phyloP scores from a whole-genome alignment of 2,113 vertebrate genomes.

The Hirundichthys speculiger region DNA sequence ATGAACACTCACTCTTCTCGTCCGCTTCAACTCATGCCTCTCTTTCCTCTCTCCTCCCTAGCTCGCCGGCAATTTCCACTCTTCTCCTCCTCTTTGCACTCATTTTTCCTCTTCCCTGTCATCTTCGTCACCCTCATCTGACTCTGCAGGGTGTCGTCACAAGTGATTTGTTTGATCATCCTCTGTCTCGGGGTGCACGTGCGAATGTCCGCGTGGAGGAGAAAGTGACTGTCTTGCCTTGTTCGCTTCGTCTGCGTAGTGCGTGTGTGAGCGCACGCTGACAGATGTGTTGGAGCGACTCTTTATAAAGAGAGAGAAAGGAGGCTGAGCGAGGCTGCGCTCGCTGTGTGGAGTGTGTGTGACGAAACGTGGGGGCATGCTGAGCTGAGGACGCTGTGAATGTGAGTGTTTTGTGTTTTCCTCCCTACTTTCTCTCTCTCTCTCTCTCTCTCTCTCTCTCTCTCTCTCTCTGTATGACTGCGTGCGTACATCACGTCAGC shows the following conservation, averaged over 20 bases:
- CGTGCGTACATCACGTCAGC: constrained; percentile 69
- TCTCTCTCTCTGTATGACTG: constrained; percentile 28
- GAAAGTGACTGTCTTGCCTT: constrained; percentile 72
- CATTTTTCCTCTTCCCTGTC: constrained; percentile 28
- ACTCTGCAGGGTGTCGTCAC: constrained; percentile 55
- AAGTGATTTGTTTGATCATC: constrained; percentile 59
- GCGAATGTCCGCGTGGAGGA: constrained; percentile 72
- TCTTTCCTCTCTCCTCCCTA: constrained; percentile 9
- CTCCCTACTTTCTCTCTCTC: not conserved
- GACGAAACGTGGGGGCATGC: constrained; percentile 54
- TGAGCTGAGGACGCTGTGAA: constrained; percentile 47
- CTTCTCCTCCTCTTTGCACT: constrained; percentile 62
- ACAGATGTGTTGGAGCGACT: constrained; percentile 29
- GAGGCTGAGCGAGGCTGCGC: constrained; percentile 33
- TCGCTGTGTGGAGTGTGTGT: constrained; percentile 43
- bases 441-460: not conserved
- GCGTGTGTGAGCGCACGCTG: constrained; percentile 40
- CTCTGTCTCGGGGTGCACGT: constrained; percentile 47
- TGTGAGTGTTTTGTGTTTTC: not conserved
- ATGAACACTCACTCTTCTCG: constrained; percentile 35
- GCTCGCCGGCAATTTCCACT: constrained; percentile 43
- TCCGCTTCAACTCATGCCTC: constrained; percentile 47
- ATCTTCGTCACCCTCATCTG: constrained; percentile 26
- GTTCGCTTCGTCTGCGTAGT: constrained; percentile 34
- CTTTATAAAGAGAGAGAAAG: constrained; percentile 40